A percentile compares a stretch with the other conserved stretches of the same genome.
phyloP scores from a whole-genome alignment of 2,113 vertebrate species.

The Cheilinus undulatus region DNA sequence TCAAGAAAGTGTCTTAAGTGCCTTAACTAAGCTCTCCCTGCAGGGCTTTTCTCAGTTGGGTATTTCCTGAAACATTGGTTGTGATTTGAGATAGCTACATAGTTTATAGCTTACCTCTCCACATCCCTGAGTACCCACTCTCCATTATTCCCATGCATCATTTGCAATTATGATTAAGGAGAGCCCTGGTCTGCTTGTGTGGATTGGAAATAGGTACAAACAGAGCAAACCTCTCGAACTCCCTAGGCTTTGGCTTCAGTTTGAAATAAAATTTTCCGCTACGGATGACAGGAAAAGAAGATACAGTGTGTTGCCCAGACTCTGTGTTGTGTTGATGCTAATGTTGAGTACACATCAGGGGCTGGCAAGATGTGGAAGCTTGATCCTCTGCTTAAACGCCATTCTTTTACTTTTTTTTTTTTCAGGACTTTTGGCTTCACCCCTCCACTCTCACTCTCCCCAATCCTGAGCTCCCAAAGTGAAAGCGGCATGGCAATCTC shows the following conservation, averaged over 20 bases:
- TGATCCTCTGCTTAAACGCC: constrained; percentile 41
- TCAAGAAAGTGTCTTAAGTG: constrained; percentile 6
- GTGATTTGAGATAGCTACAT: constrained; percentile 26
- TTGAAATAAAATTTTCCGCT: constrained; percentile 24
- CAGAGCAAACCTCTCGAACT: constrained; percentile 27
- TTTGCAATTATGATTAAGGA: constrained; percentile 71
- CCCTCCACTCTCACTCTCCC: constrained; percentile 22
- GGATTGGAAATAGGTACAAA: constrained; percentile 55
- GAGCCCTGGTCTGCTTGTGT: constrained; percentile 19
- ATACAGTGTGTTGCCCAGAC: background rate
- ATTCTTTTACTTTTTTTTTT: constrained; percentile 61
- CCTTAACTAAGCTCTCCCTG: constrained; percentile 12
- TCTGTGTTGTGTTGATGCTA: constrained; percentile 18
- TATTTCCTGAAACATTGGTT: constrained; percentile 36
- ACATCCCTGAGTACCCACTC: constrained; percentile 52
- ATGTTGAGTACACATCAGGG: constrained; percentile 48
- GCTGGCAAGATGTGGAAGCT: constrained; percentile 10
- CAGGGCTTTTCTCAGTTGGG: constrained; percentile 4
- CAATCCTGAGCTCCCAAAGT: constrained; percentile 48
- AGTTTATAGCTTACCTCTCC: constrained; percentile 40
- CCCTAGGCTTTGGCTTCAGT: constrained; percentile 19
- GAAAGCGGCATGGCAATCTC: constrained; percentile 61
- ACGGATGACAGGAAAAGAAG: background rate
- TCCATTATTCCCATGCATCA: constrained; percentile 53
- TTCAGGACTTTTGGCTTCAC: constrained; percentile 12